Evolutionary conservation across 2,888 invertebrate species (phyloP).

Genomic region (Melikaiella ostensackeni): DNA sequence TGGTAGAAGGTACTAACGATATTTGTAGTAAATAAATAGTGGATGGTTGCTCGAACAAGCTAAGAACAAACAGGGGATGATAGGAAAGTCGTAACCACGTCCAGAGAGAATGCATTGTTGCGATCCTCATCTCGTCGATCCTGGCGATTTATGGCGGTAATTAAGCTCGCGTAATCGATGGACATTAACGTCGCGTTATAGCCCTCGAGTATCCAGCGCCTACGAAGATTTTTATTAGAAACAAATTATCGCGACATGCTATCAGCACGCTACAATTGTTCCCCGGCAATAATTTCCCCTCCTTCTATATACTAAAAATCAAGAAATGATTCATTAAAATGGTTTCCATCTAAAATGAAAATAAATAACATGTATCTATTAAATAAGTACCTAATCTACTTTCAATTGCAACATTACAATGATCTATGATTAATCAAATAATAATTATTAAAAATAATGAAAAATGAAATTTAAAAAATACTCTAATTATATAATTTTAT

Average conservation of each 20-base stretch:
- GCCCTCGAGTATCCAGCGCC: constrained; percentile 61
- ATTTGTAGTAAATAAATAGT: constrained; percentile 45
- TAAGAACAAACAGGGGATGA: constrained; percentile 53
- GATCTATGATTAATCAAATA: too few relatives aligned
- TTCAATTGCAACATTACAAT: too few relatives aligned
- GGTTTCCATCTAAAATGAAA: background rate
- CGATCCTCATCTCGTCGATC: constrained; percentile 55
- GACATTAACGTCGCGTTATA: constrained; percentile 73
- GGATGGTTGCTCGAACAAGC: constrained; percentile 48
- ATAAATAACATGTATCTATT: constrained; percentile 33
- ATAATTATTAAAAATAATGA: too few relatives aligned
- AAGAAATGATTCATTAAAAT: background rate
- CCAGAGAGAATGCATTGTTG: constrained; percentile 66
- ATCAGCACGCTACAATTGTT: constrained; percentile 5
- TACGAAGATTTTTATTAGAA: constrained; percentile 70
- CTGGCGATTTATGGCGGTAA: constrained; percentile 72
- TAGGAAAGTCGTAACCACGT: constrained; percentile 65
- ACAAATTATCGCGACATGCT: constrained; percentile 53
- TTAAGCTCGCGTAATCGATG: constrained; percentile 71
- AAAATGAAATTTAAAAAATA: too few relatives aligned
- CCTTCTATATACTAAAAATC: background rate
- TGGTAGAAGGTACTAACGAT: background rate
- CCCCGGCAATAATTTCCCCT: background rate
- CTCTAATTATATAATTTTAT: too few relatives aligned
- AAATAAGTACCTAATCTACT: too few relatives aligned